Conservation (phyloP, 2,113 vertebrate genomes). For the Carlito syrichta region DNA sequence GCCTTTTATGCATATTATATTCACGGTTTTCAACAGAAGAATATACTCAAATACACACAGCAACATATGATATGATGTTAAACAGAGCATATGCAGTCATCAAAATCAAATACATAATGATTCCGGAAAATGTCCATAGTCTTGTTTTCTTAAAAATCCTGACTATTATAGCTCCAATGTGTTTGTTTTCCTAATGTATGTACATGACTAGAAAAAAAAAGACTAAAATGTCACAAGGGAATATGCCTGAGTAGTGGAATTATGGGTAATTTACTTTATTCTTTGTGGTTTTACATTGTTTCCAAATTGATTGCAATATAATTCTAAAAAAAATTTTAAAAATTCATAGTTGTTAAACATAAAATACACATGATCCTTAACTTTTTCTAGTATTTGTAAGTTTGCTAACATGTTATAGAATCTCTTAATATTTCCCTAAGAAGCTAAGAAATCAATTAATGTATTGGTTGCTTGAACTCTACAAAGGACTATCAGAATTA, state of each 20-base stretch:
- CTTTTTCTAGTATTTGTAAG: neutral
- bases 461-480: neutral
- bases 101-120: constrained; percentile 27
- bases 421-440: neutral
- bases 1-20: neutral
- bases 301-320: neutral
- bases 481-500: neutral
- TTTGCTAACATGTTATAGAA: constrained; percentile 5
- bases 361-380: neutral
- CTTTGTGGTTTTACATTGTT: neutral
- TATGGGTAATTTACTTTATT: neutral
- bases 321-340: neutral
- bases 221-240: neutral
- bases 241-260: neutral
- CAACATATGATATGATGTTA: neutral
- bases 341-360: neutral
- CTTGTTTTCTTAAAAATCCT: neutral
- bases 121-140: neutral
- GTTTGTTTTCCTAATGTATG: neutral
- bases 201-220: neutral
- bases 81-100: neutral
- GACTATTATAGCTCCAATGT: neutral
- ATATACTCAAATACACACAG: neutral
- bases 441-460: neutral
- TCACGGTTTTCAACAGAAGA: neutral